phyloP scores from a whole-genome alignment of 2,113 vertebrate species.

The Sapajus apella region DNA sequence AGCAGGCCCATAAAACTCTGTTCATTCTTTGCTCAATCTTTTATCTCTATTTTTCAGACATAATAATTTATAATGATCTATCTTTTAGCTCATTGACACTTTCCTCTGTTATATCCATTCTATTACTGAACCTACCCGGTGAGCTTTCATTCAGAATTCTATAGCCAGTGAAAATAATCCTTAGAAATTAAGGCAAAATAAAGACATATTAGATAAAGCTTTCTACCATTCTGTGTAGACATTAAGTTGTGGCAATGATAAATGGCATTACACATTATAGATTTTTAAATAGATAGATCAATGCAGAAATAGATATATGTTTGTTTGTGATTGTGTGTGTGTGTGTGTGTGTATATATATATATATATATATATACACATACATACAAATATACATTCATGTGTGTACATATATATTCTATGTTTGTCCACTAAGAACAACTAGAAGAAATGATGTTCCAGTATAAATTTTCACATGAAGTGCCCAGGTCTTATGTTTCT shows the following conservation, averaged over 20 bases:
- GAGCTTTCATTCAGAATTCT: neutral
- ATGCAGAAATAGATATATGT: neutral
- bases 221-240: neutral
- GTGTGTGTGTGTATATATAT: no score
- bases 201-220: neutral
- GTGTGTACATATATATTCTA: neutral
- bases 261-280: neutral
- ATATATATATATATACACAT: no score
- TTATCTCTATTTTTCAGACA: neutral
- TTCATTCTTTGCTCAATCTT: neutral
- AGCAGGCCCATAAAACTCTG: neutral
- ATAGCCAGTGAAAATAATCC: neutral
- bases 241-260: neutral
- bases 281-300: neutral
- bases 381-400: neutral
- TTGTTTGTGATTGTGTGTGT: rapidly evolving
- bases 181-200: neutral
- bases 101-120: neutral
- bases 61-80: neutral
- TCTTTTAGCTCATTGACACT: neutral
- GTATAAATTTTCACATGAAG: neutral
- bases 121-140: neutral
- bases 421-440: neutral
- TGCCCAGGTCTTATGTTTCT: neutral
- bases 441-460: neutral